Percentiles rank a stretch among this genome's conserved stretches.
These are phyloP conservation scores for Osmoderma eremita DNA, from an alignment of 2,888 invertebrate genomes.

Conservation along the genomic window DNA sequence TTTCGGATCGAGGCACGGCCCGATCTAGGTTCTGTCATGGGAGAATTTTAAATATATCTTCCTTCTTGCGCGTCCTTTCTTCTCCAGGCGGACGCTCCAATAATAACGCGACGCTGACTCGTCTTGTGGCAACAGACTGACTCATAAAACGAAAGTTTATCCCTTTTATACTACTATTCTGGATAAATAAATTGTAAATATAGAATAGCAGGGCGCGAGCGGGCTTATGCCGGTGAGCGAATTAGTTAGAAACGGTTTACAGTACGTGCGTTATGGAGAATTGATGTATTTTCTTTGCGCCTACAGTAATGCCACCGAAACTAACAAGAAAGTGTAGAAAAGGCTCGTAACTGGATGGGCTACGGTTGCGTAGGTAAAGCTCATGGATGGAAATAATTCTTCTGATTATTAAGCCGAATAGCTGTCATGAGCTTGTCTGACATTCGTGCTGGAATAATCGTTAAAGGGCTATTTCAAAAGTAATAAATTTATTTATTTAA, in stretches of 20 bases:
- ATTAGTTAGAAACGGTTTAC: constrained; percentile 19
- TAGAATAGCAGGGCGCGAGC: constrained; percentile 17
- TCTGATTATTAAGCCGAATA: too few relatives aligned
- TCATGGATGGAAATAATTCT: too few relatives aligned
- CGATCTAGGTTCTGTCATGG: constrained; percentile 1
- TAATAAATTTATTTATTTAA: too few relatives aligned
- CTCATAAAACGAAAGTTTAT: constrained; percentile 39
- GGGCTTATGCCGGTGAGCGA: background rate
- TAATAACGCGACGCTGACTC: constrained; percentile 36
- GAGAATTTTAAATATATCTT: constrained; percentile 29
- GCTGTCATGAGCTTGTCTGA: too few relatives aligned
- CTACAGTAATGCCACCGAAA: background rate
- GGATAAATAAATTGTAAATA: constrained; percentile 35
- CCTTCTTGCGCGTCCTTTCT: constrained; percentile 1
- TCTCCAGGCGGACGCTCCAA: constrained; percentile 17
- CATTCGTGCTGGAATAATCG: too few relatives aligned
- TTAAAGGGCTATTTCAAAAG: too few relatives aligned
- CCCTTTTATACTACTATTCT: constrained; percentile 36
- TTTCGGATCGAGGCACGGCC: background rate
- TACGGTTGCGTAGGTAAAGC: too few relatives aligned
- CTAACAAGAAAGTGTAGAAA: too few relatives aligned
- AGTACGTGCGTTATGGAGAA: constrained; percentile 14
- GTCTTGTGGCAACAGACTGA: constrained; percentile 39
- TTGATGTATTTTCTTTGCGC: constrained; percentile 16
- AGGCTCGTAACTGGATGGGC: too few relatives aligned